Base-by-base conservation (phyloP, 2,888 invertebrate species). In the Mesorhabditis spiculigera region DNA sequence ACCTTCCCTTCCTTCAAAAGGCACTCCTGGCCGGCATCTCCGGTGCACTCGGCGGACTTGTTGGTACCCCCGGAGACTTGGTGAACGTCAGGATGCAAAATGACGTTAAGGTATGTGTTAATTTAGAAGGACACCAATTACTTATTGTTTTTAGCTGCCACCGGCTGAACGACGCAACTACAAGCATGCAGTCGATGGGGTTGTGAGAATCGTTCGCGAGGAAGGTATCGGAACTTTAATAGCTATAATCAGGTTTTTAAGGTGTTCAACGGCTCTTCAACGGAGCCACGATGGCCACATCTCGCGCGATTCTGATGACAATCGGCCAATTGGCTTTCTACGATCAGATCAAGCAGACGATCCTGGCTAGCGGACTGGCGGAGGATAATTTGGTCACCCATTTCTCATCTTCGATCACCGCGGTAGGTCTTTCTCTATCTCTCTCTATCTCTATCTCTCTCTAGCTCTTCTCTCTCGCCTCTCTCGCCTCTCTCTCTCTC, bases 81-180 rank as follows among this genome's bases (percentile, higher is more conserved):
- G 92, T 98, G 68, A 98, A 98, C 88, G 98, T 98, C 5, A 86
- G 98, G 81, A 97, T 98, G 97, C 97, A 98, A 87, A 98, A 98
- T 89, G 98, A 98, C 88, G 91, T 96, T 42, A 98, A 97, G 88
- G 87, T 97, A 43, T 10, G 41, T 13, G n/a, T 65, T 13, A 43
- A 65, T 43, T 43, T n/a, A n/a, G n/a, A n/a, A n/a, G n/a, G n/a
- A 50, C n/a, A 44, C 4, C n/a, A 43, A 58, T 5, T 45, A 67
- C n/a, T 41, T 4, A 28, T 42, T 41, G 63, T 44, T 58, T 74
- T 64, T 45, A 74, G 75, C 72, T 83, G 62, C 82, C 83, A 43
- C 70, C 73, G 5, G 82, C 71, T 4, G 73, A 85, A 69, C 73
- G 84, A 43, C 73, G 84, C 67, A 96, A 96, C 86, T 98, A 98